Conservation (phyloP, 2,113 vertebrate genomes). For the Cryptotis parvus region DNA sequence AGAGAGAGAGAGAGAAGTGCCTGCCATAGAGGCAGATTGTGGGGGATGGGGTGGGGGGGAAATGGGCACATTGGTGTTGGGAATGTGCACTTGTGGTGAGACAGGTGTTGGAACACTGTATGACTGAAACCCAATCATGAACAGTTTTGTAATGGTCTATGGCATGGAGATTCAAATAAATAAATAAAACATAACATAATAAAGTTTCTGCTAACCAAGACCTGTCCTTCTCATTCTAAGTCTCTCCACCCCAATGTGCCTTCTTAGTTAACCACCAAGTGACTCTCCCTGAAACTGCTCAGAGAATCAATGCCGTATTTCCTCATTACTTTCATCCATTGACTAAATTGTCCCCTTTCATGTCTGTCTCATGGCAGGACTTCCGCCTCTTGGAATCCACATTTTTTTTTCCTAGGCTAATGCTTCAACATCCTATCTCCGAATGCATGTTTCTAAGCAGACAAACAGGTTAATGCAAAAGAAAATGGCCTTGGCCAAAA, state of each 20-base stretch:
- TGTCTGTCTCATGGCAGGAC: slow-evolving; percentile 4
- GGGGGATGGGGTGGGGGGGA: too few species aligned
- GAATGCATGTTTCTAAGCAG: slow-evolving; percentile 19
- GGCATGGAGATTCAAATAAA: too few species aligned
- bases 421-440: not conserved
- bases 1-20: too few species aligned
- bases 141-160: too few species aligned
- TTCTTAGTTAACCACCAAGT: not conserved
- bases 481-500: not conserved
- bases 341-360: slow-evolving; percentile 23
- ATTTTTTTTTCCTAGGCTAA: slow-evolving; percentile 34
- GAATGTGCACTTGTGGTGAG: too few species aligned
- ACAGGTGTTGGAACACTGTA: too few species aligned
- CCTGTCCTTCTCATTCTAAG: slow-evolving; percentile 26
- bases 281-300: slow-evolving; percentile 35
- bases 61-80: too few species aligned
- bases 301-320: not conserved
- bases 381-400: slow-evolving; percentile 27
- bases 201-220: not conserved
- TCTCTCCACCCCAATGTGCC: not conserved
- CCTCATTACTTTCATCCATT: slow-evolving; percentile 24
- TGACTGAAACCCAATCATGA: too few species aligned
- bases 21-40: too few species aligned
- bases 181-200: too few species aligned
- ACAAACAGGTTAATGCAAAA: not conserved